A percentile compares a stretch with the other conserved stretches of the same genome.
These are phyloP conservation scores for Mus spicilegus DNA, from an alignment of 2,113 vertebrate genomes.

Conservation along the genomic window DNA sequence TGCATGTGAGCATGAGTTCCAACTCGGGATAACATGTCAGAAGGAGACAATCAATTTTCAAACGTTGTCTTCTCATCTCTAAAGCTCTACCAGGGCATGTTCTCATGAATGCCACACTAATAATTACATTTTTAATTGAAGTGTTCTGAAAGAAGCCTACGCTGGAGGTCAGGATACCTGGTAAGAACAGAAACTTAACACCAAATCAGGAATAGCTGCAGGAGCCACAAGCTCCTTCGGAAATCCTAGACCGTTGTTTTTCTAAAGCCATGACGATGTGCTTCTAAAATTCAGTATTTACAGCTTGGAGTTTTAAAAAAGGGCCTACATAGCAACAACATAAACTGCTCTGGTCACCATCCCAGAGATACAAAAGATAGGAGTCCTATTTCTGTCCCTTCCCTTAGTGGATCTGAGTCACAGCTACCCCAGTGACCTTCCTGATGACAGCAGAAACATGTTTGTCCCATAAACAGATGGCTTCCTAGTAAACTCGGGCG, in stretches of 20 bases:
- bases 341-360: conserved; percentile 60
- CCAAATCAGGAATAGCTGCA: background rate
- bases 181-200: background rate
- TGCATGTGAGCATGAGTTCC: background rate
- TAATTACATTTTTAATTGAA: background rate
- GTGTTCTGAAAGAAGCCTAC: background rate
- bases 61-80: background rate
- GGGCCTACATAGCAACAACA: background rate
- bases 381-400: conserved; percentile 59
- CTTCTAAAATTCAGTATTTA: conserved; percentile 43
- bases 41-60: background rate
- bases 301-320: background rate
- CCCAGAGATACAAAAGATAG: conserved; percentile 29
- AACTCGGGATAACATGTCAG: too few species aligned
- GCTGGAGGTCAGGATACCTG: background rate
- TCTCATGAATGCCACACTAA: too few species aligned
- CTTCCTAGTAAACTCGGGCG: background rate
- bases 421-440: background rate
- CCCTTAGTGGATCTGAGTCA: conserved; percentile 66
- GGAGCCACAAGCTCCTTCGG: background rate
- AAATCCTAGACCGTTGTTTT: background rate
- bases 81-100: background rate
- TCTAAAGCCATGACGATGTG: background rate
- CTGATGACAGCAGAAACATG: conserved; percentile 56
- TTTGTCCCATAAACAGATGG: conserved; percentile 47